Percentiles rank a stretch among this genome's conserved stretches.
phyloP scores from a whole-genome alignment of 2,888 invertebrate genomes.

The Petrolisthes manimaculis region DNA sequence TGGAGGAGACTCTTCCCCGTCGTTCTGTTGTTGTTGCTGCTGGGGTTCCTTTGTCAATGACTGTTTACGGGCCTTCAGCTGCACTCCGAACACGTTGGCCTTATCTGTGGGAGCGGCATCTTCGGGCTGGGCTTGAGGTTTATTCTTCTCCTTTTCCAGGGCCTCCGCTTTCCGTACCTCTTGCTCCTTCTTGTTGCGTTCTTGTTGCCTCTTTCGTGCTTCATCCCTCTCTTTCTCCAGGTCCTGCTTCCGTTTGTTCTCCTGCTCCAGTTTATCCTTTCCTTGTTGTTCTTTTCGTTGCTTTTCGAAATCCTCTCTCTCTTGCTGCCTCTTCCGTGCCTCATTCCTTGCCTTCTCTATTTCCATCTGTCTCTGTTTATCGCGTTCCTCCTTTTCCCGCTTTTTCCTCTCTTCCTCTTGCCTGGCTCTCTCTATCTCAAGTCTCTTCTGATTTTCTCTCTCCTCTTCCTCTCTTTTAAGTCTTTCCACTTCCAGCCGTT shows the following conservation, averaged over 20 bases:
- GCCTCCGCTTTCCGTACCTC: background rate
- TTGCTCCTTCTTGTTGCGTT: background rate
- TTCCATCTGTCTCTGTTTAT: background rate
- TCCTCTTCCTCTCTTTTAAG: conserved; percentile 2
- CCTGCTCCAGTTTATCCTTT: conserved; percentile 17
- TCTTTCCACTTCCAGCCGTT: background rate
- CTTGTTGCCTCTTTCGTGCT: conserved; percentile 16
- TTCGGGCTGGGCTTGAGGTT: conserved; percentile 8
- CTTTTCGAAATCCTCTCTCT: background rate
- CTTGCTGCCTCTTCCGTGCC: background rate
- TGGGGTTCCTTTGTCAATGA: background rate
- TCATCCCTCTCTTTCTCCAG: background rate
- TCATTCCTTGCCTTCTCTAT: background rate
- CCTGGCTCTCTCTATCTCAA: conserved; percentile 22
- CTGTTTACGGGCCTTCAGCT: conserved; percentile 26
- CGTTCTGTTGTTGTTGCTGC: background rate
- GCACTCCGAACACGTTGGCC: conserved; percentile 36
- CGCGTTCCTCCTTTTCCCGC: conserved; percentile 1
- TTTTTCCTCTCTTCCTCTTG: background rate
- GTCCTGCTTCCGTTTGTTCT: background rate
- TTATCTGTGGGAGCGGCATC: conserved; percentile 9
- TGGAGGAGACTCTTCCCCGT: background rate
- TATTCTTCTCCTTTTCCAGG: background rate
- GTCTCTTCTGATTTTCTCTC: conserved; percentile 8
- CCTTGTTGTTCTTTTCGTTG: conserved; percentile 1